Evolutionary conservation across 2,888 invertebrate genomes (phyloP), one percentile per base, ranked within the genome.

Genomic region (Cloeon dipterum): DNA sequence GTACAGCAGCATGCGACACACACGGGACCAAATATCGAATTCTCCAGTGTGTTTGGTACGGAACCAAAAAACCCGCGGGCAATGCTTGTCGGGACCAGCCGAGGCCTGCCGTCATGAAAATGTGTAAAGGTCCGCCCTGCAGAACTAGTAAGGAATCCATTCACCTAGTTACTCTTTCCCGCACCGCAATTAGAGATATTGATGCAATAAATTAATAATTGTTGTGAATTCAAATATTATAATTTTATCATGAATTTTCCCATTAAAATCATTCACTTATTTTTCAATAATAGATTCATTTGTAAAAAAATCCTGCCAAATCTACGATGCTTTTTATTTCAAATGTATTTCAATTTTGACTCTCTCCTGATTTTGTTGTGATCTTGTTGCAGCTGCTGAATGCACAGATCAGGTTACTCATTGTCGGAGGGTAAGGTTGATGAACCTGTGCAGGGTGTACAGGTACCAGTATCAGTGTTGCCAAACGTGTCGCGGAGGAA

Each of bases 31-130:
- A 85, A 55, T 85, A 86, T 52, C 69, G 94, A 46, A 74, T 79
- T 45, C 61, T 94, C 39, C 81, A 82, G 48, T 94, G 94, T 57
- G 83, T 91, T 42, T 96, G 93, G 94, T 75, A 72, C 47, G 75
- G 77, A 5, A 78, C 75, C 16, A 77, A 72, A 46, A 70, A 70
- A 49, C 72, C 85, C 20, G 89, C 89, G 5, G 86, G 79, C 13
- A 75, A 77, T 43, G 81, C 81, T 13, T 94, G 94, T 56, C 70
- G 73, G 45, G 70, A 74, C 41, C 62, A 77, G 46, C 65, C 70
- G 1, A 63, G 83, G 37, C 89, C 89, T 1, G 60, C 68, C 4
- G 79, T 85, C 25, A 70, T 73, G 59, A 75, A 79, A 52, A 61
- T 68, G 20, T 91, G 91, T 56, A 68, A 65, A 48, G 74, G 76